Base-by-base conservation (phyloP, 2,797 vertebrate species). In the Anguilla obscura region DNA sequence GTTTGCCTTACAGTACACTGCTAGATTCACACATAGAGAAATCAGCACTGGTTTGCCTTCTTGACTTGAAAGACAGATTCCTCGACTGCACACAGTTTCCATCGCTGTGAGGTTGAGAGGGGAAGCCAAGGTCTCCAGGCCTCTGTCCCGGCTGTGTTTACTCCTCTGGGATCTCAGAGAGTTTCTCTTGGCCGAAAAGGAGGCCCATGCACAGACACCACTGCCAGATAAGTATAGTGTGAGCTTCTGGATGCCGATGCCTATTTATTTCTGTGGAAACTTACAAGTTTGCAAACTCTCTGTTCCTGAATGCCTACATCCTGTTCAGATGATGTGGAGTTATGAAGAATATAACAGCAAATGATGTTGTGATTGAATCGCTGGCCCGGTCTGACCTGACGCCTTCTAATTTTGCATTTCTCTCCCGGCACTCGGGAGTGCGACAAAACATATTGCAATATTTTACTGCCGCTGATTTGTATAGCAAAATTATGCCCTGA, bases 171-270 rank as follows among this genome's bases (percentile, higher is more conserved):
- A 82, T 48, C 82, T 30, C 52, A 24, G 82, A 16, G 50, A 27
- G 86, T 74, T 86, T 74, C 66, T 63, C 50, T 54, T 52, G 86
- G 86, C 66, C 27, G 36, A 74, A 27, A 16, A 71, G 63, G 74
- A n/a, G 40, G 66, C 24, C n/a, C 27, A 24, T 48, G 60, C 33
- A 86, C 33, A 58, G 54, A 71, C 30, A 58, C 21, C 45, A 71
- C 18, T 86, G 85, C 30, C 60, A 86, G 63, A 86, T 60, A 86
- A 50, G 60, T 86, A 66, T 86, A 86, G 52, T 86, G 58, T 71
- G 40, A 66, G 36, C 18, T 24, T 54, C 36, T 60, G 54, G 56
- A 85, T 40, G n/a, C 33, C 36, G 50, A 50, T 71, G 36, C 54
- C 24, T 24, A 69, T 45, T 66, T 40, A 71, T 86, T 86, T 86